Evolutionary conservation across 2,797 vertebrate species (phyloP).

Genomic region (Gymnoscopelus microlampas): DNA sequence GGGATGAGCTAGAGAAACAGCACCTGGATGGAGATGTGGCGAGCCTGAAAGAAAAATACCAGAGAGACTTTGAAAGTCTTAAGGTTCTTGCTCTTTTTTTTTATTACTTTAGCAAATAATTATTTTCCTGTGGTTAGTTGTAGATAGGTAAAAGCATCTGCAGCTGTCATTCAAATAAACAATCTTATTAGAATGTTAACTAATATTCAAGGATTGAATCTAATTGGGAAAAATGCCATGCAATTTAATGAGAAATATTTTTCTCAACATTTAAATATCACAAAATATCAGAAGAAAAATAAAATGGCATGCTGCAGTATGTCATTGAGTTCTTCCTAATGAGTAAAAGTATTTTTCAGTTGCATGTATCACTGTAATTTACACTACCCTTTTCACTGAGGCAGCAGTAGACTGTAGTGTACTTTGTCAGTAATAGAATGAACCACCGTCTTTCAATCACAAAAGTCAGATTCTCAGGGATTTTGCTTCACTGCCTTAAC

Average conservation of each 20-base stretch:
- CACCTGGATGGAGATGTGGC: slow-evolving; percentile 86
- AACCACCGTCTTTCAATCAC: slow-evolving; percentile 7
- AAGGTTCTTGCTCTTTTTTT: slow-evolving; percentile 83
- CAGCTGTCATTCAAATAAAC: slow-evolving; percentile 29
- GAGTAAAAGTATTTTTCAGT: slow-evolving; percentile 7
- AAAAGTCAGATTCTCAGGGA: slow-evolving; percentile 3
- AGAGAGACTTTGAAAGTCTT: slow-evolving; percentile 97
- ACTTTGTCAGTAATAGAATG: slow-evolving; percentile 1
- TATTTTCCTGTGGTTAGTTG: slow-evolving; percentile 22
- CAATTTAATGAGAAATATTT: slow-evolving; percentile 15
- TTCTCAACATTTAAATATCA: background rate
- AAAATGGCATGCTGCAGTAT: background rate
- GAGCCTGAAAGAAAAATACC: slow-evolving; percentile 93
- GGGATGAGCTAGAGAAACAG: slow-evolving; percentile 92
- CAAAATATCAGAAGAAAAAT: background rate
- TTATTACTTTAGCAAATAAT: slow-evolving; percentile 51
- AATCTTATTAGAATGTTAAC: slow-evolving; percentile 4
- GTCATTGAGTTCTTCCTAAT: background rate
- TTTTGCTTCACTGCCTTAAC: slow-evolving; percentile 40
- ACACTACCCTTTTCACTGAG: slow-evolving; percentile 6
- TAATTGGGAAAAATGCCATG: slow-evolving; percentile 58
- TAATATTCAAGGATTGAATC: slow-evolving; percentile 35
- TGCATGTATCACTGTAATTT: slow-evolving; percentile 2
- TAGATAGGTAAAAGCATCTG: slow-evolving; percentile 16
- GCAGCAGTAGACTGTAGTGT: slow-evolving; percentile 23